phyloP scores from a whole-genome alignment of 2,797 vertebrate species.

The Helarctos malayanus region DNA sequence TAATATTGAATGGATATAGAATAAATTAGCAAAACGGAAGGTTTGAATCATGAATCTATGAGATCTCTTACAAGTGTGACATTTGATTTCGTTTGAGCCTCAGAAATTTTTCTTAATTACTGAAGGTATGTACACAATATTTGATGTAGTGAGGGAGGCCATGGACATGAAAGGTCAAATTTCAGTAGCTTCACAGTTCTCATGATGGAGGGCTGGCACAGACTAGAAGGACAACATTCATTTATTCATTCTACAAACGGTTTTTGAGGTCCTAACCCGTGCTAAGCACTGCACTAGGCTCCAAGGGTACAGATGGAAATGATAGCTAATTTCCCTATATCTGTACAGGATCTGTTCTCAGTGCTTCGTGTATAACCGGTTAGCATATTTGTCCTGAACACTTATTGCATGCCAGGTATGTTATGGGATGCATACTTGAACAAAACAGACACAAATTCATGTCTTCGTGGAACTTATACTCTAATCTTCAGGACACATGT shows the following conservation, averaged over 20 bases:
- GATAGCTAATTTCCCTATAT: conserved; percentile 33
- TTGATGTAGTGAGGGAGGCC: not conserved
- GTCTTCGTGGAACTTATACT: not conserved
- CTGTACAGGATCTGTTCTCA: not conserved
- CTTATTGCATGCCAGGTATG: conserved; percentile 5
- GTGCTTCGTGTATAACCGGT: not conserved
- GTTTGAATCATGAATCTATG: not conserved
- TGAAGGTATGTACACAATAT: not conserved
- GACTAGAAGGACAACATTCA: not conserved
- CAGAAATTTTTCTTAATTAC: not conserved
- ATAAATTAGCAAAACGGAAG: conserved; percentile 26
- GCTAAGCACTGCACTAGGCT: not conserved
- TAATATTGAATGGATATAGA: conserved; percentile 8
- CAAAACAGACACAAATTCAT: conserved; percentile 43
- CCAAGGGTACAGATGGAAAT: not conserved
- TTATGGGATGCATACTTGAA: conserved; percentile 14
- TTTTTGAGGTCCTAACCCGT: conserved; percentile 12
- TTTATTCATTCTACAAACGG: conserved; percentile 26
- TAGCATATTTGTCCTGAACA: conserved; percentile 25
- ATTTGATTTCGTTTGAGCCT: not conserved
- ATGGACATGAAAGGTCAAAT: not conserved
- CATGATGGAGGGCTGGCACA: not conserved
- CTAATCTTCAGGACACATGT: conserved; percentile 11
- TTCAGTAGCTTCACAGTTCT: conserved; percentile 34
- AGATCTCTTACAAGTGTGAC: not conserved